Evolutionary conservation across 2,888 invertebrate genomes (phyloP), one percentile per base, ranked within the genome.

Genomic region (Ophraella communa): DNA sequence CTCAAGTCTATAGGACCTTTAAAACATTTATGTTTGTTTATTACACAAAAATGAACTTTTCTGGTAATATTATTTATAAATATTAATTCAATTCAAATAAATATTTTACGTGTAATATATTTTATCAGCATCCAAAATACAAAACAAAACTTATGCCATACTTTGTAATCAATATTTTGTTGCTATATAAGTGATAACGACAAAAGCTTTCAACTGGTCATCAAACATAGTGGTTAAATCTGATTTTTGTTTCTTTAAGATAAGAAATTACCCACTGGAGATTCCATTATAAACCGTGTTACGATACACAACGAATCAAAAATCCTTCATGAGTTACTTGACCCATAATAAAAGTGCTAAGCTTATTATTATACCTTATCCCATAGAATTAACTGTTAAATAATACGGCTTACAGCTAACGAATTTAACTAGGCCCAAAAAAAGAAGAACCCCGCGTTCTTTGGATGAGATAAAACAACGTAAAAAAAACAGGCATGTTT

Each of bases 401-500:
- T 53, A 54, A 17, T 57, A 61, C 56, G 39, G 33, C 57, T 61
- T 24, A 57, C 60, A 52, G 52, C 59, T 51, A 62, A 62, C 52
- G 53, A 62, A 65, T 65, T 62, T 65, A 65, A 58, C 65, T 62
- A 60, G 64, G 53, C 11, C 59, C 58, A 45, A 52, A 65, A 64
- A 57, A 51, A 54, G 54, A 53, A 39, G 56, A 56, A 60, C 58
- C 73, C 70, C 71, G 68, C 70, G 72, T 73, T 69, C 71, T 74
- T 73, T 66, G 73, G 72, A 75, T 74, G 71, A 77, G 74, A 74
- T 74, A 71, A 76, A 74, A 72, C 74, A 70, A 71, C 54, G 68
- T 69, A 73, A 74, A 76, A 74, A 76, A 75, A 74, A 72, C 69
- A 76, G 73, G 76, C 75, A 70, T 75, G 74, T 75, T 75, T 74